Evolutionary conservation across 2,888 invertebrate species (phyloP).

Genomic region (Lochmaea crataegi): DNA sequence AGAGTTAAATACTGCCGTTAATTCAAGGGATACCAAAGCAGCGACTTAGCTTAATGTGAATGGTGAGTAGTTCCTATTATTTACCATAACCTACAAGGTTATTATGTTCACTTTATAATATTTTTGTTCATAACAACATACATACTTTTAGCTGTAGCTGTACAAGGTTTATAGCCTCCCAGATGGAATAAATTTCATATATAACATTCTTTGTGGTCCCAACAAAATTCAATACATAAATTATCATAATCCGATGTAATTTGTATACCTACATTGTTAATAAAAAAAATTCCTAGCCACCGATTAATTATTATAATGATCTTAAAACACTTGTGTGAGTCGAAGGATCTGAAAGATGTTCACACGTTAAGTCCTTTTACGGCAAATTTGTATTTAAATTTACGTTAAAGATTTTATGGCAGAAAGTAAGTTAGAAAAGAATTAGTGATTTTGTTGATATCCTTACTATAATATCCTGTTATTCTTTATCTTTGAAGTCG

Average conservation of each 20-base stretch:
- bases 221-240: background rate
- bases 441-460: background rate
- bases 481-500: too few species aligned
- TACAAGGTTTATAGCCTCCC: too few species aligned
- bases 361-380: background rate
- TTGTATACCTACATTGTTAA: too few species aligned
- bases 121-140: too few species aligned
- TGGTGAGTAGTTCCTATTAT: slow-evolving; percentile 67
- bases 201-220: too few species aligned
- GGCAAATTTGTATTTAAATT: background rate
- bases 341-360: background rate
- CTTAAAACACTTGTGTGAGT: too few species aligned
- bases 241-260: slow-evolving; percentile 13
- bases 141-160: slow-evolving; percentile 1
- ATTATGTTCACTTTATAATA: too few species aligned
- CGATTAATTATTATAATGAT: too few species aligned
- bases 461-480: background rate
- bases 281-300: too few species aligned
- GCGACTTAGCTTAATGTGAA: slow-evolving; percentile 78
- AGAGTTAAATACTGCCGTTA: slow-evolving; percentile 61
- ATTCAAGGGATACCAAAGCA: slow-evolving; percentile 70
- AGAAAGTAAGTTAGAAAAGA: background rate
- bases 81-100: too few species aligned
- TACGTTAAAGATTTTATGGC: background rate
- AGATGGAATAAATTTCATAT: too few species aligned